A percentile compares a stretch with the other conserved stretches of the same genome.
Evolutionary conservation across 1,140 invertebrate genomes (phyloP).

Genomic region (Linepithema humile): DNA sequence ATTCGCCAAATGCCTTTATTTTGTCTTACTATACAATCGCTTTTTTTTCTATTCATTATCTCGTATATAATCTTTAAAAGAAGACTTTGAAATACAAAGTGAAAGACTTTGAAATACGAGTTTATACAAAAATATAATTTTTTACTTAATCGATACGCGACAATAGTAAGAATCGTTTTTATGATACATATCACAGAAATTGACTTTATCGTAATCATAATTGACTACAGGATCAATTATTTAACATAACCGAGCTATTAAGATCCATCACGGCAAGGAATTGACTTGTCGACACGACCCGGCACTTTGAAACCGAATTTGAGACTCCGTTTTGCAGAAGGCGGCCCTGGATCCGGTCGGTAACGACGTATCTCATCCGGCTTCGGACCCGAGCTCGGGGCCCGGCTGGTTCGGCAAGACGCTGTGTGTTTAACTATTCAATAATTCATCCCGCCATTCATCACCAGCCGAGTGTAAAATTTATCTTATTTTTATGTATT

Average conservation of each 20-base stretch:
- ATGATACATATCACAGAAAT: background rate
- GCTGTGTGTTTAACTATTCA: conserved; percentile 80
- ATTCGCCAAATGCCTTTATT: conserved; percentile 40
- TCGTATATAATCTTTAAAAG: background rate
- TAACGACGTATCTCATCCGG: conserved; percentile 57
- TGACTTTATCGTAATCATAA: background rate
- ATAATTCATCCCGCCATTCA: conserved; percentile 80
- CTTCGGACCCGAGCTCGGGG: conserved; percentile 37
- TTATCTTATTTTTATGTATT: conserved; percentile 80
- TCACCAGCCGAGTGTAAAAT: conserved; percentile 78
- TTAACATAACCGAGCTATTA: background rate
- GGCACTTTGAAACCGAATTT: conserved; percentile 9
- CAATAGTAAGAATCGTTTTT: background rate
- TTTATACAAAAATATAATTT: too few relatives aligned
- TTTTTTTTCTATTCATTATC: background rate
- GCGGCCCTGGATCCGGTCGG: conserved; percentile 66
- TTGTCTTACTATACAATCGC: conserved; percentile 18
- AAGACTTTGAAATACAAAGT: too few relatives aligned
- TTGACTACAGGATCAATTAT: background rate
- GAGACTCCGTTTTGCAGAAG: conserved; percentile 50
- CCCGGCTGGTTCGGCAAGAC: conserved; percentile 63
- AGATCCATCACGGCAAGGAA: background rate
- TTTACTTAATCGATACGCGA: background rate
- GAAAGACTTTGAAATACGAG: too few relatives aligned
- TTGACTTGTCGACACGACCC: conserved; percentile 9